Evolutionary conservation across 64 coral and sea anemone species (phyloP).

Genomic region (Platygyra sinensis): DNA sequence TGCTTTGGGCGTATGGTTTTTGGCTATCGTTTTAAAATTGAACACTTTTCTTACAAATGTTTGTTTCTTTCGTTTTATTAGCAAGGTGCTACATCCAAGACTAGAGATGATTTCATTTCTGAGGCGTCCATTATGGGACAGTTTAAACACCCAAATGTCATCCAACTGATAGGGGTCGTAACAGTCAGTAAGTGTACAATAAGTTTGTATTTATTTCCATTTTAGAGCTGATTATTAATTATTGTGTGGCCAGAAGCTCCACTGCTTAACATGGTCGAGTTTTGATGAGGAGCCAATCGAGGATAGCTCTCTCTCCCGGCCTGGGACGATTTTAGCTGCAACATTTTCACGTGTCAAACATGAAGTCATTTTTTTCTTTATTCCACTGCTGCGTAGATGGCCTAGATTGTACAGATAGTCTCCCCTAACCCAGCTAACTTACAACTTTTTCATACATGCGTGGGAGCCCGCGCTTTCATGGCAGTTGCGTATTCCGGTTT

Average conservation of each 20-base stretch:
- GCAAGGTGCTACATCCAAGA: conserved; percentile 62
- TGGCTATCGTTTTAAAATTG: neutral
- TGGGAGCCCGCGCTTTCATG: neutral
- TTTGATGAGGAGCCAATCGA: too few relatives aligned
- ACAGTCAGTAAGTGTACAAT: conserved; percentile 51
- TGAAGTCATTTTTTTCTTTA: too few relatives aligned
- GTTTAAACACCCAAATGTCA: conserved; percentile 83
- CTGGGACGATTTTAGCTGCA: too few relatives aligned
- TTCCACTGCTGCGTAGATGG: too few relatives aligned
- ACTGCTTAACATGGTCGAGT: too few relatives aligned
- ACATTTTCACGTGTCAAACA: too few relatives aligned
- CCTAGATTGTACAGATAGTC: too few relatives aligned
- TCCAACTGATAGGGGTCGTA: conserved; percentile 72
- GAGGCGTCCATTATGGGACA: conserved; percentile 89
- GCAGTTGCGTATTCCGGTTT: neutral
- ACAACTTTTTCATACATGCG: neutral
- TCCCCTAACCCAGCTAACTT: too few relatives aligned
- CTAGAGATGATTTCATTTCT: conserved; percentile 72
- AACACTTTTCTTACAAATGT: neutral
- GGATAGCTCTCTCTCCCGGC: too few relatives aligned
- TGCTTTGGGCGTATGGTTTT: neutral
- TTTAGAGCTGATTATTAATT: too few relatives aligned
- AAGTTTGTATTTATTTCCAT: too few relatives aligned
- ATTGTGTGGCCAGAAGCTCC: too few relatives aligned
- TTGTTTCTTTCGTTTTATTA: neutral